Conservation (phyloP, 2,113 vertebrate genomes). For the Hystrix cristata region DNA sequence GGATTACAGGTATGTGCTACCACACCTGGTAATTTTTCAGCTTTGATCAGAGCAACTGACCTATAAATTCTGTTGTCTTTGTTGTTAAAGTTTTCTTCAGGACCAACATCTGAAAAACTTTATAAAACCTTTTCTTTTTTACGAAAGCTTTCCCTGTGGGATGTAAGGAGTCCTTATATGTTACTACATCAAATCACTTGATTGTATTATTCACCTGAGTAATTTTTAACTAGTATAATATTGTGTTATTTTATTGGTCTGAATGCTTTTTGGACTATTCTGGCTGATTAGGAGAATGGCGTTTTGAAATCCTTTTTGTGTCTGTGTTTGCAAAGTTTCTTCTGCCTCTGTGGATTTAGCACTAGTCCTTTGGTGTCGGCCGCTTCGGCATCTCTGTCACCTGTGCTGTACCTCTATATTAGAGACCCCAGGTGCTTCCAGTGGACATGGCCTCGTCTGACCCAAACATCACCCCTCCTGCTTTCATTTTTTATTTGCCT, state of each 20-base stretch:
- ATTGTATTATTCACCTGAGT: background rate
- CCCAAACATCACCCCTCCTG: background rate
- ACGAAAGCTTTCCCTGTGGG: background rate
- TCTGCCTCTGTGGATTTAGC: background rate
- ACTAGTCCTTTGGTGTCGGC: background rate
- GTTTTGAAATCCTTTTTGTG: slow-evolving; percentile 25
- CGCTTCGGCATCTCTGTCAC: background rate
- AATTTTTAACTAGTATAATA: background rate
- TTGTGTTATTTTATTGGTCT: background rate
- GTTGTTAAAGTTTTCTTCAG: background rate
- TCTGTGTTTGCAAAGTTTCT: background rate
- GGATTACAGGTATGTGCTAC: background rate
- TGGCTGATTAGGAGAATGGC: background rate
- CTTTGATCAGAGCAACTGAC: background rate
- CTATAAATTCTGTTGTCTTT: background rate
- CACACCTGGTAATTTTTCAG: background rate
- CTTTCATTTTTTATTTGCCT: background rate
- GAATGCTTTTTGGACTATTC: background rate
- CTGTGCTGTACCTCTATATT: background rate
- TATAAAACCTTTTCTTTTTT: background rate
- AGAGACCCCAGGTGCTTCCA: background rate
- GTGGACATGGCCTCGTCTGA: no score
- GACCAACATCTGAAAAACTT: background rate
- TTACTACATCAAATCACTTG: background rate
- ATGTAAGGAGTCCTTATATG: background rate